A percentile compares a stretch with the other conserved stretches of the same genome.
Conservation (phyloP, 2,113 vertebrate species). For the Fukomys damarensis region DNA sequence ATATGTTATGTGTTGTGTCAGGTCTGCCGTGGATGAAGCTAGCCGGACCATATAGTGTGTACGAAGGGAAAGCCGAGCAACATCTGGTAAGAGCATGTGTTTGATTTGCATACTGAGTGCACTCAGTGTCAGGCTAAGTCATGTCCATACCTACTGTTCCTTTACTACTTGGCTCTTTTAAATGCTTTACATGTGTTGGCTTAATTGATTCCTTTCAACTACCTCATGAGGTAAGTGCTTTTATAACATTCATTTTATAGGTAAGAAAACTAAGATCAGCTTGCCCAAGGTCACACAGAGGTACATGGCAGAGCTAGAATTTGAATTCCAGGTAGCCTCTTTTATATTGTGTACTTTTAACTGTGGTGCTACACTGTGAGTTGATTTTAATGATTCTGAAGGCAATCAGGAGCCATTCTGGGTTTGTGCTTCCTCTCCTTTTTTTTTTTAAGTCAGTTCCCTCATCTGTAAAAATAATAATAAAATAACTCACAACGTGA, state of each 20-base stretch:
- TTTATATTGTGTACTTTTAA: background rate
- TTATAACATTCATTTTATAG: background rate
- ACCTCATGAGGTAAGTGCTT: background rate
- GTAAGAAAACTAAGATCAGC: background rate
- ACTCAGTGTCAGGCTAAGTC: background rate
- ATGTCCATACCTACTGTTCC: background rate
- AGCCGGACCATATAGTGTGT: background rate
- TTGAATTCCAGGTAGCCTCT: background rate
- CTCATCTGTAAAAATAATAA: background rate
- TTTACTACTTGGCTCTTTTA: background rate
- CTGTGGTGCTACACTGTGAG: background rate
- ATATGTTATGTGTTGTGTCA: background rate
- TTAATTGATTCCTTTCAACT: background rate
- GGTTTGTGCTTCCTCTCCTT: background rate
- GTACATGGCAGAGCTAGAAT: background rate
- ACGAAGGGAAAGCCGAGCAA: background rate
- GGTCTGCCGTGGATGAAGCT: background rate
- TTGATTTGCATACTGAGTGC: background rate
- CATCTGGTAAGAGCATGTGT: background rate
- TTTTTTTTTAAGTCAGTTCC: background rate
- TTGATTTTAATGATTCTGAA: background rate
- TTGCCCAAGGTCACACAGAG: background rate
- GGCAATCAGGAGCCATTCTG: background rate
- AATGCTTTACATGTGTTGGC: constrained; percentile 19
- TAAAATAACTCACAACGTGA: background rate